Conservation (phyloP, 2,888 invertebrate genomes). For the Temnothorax rugatulus region DNA sequence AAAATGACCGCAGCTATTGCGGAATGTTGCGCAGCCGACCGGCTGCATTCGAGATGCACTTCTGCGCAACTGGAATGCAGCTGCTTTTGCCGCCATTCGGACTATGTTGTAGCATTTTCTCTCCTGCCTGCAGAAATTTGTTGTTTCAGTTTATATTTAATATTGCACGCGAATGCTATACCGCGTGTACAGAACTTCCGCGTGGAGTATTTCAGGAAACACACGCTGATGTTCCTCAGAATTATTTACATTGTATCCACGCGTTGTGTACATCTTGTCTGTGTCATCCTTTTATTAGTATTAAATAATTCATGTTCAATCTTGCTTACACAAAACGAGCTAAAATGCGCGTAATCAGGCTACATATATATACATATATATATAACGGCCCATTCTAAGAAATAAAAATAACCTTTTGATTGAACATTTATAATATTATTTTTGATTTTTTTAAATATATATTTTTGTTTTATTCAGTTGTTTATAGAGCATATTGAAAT, state of each 20-base stretch:
- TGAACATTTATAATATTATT: neutral
- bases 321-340: neutral
- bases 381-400: neutral
- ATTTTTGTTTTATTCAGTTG: neutral
- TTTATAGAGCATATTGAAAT: neutral
- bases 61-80: slow-evolving; percentile 72
- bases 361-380: neutral
- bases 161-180: slow-evolving; percentile 12
- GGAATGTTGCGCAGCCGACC: slow-evolving; percentile 74
- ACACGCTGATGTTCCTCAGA: neutral
- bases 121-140: slow-evolving; percentile 5
- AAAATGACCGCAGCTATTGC: slow-evolving; percentile 82
- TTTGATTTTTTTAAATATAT: neutral
- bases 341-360: neutral
- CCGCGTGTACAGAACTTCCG: neutral
- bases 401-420: neutral
- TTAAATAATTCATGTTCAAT: neutral
- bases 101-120: slow-evolving; percentile 39
- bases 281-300: neutral
- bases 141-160: slow-evolving; percentile 47
- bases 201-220: neutral
- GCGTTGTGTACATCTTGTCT: neutral
- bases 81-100: slow-evolving; percentile 41
- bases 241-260: slow-evolving; percentile 17
- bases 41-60: slow-evolving; percentile 67